These are phyloP conservation scores for Rhodinocichla rosea DNA, from an alignment of 2,113 vertebrate species.

Conservation along the genomic window DNA sequence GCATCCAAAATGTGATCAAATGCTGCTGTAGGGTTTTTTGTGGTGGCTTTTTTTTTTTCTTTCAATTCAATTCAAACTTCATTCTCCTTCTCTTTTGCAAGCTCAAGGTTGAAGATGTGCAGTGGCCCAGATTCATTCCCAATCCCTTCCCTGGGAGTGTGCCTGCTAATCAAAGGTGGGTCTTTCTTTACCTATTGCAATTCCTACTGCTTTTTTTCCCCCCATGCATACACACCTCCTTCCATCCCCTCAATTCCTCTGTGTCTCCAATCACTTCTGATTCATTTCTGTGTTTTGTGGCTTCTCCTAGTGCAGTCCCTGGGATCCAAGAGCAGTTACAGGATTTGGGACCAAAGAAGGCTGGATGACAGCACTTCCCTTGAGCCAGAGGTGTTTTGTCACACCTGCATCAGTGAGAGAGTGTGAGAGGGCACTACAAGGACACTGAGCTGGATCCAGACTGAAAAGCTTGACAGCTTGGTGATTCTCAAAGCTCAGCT, in stretches of 20 bases:
- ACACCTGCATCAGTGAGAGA: background rate
- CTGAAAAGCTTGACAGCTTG: background rate
- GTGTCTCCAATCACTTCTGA: background rate
- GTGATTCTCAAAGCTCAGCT: background rate
- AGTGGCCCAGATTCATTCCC: background rate
- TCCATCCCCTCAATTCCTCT: background rate
- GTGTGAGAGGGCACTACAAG: fast-evolving
- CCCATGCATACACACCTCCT: fast-evolving
- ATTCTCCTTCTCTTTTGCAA: background rate
- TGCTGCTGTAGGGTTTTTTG: background rate
- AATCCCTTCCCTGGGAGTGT: background rate
- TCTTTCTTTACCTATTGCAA: background rate
- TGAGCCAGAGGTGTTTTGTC: background rate
- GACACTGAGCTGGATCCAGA: background rate
- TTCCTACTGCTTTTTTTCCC: background rate
- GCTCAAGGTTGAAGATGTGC: background rate
- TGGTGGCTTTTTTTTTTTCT: background rate
- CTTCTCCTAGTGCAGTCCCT: background rate
- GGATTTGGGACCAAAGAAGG: background rate
- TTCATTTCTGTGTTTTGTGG: background rate
- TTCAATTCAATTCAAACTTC: background rate
- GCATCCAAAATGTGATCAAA: background rate
- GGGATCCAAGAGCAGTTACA: background rate
- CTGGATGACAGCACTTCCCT: background rate
- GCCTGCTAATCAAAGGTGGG: background rate